These are phyloP conservation scores for Eleginops maclovinus DNA, from an alignment of 2,113 vertebrate genomes.

Conservation along the genomic window DNA sequence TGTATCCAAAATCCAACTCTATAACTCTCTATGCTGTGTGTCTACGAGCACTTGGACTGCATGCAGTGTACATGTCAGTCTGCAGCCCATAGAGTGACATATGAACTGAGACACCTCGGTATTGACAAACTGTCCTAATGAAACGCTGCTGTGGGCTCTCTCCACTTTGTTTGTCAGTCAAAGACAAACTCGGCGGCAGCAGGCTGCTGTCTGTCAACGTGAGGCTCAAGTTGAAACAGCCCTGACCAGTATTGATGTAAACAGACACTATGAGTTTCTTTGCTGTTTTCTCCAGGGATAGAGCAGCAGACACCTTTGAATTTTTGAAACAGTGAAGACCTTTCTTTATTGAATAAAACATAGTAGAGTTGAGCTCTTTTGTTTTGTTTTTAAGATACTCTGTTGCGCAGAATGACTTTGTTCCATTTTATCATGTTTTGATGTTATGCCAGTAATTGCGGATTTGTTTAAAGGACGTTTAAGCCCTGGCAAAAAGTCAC, in stretches of 20 bases:
- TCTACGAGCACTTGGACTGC: neutral
- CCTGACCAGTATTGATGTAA: constrained; percentile 40
- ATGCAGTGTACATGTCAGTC: constrained; percentile 19
- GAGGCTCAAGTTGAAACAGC: constrained; percentile 32
- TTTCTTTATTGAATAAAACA: neutral
- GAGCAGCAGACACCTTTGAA: constrained; percentile 18
- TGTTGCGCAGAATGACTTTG: neutral
- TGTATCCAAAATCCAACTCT: neutral
- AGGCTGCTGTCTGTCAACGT: constrained; percentile 53
- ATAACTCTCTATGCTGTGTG: constrained; percentile 13
- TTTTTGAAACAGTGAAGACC: neutral
- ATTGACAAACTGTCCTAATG: constrained; percentile 65
- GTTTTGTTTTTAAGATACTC: neutral
- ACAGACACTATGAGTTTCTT: constrained; percentile 31
- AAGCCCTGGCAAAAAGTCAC: constrained; percentile 1
- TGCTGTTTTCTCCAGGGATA: neutral
- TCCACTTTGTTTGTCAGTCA: constrained; percentile 66
- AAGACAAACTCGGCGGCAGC: constrained; percentile 17
- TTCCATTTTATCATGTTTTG: neutral
- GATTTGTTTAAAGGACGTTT: constrained; percentile 6
- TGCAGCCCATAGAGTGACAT: constrained; percentile 28
- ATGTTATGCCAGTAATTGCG: neutral
- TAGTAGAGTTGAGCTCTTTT: constrained; percentile 2
- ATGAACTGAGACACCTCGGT: constrained; percentile 53
- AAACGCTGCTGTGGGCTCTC: constrained; percentile 34